Evolutionary conservation across 2,888 invertebrate genomes (phyloP), one percentile per base, ranked within the genome.

Genomic region (Malthinus seriepunctatus): DNA sequence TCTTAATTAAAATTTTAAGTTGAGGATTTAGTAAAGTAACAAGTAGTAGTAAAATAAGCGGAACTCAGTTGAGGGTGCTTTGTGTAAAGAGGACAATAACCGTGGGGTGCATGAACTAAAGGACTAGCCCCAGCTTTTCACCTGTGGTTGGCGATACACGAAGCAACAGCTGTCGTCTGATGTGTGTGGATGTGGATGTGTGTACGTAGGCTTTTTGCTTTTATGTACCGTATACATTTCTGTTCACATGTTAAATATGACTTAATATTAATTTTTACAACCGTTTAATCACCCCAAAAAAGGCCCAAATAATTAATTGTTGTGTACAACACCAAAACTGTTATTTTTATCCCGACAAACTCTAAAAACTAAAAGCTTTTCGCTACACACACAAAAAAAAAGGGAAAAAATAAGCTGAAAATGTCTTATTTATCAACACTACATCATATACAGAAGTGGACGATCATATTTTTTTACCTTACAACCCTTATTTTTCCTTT

Each of bases 101-200:
- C 69, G 69, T 64, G 64, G 69, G 69, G 68, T 67, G 68, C 55
- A 68, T 68, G 68, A 68, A 68, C 68, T 62, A 68, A 23, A 23
- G 23, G 66, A 51, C 63, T 63, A 66, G 64, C 69, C 64, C 67
- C 67, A 58, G 66, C 68, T 67, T 69, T 66, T 68, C 68, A 68
- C 69, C 68, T 68, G 67, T 68, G 67, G 66, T 68, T 64, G 62
- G 63, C 63, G 67, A 65, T 67, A 67, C 67, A 65, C 65, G 57
- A 62, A 66, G 67, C 66, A 69, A 66, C 69, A 69, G 69, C 69
- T 69, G 69, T 69, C 69, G 69, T 69, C 69, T 69, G 68, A 64
- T 61, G 64, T 23, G 23, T 23, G 23, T 23, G 23, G 2, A 5
- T 23, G 23, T 23, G 5, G 3, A 23, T 23, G 23, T 23, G 5